Conservation (phyloP, 2,113 vertebrate species). For the Brachyhypopomus occidentalis region DNA sequence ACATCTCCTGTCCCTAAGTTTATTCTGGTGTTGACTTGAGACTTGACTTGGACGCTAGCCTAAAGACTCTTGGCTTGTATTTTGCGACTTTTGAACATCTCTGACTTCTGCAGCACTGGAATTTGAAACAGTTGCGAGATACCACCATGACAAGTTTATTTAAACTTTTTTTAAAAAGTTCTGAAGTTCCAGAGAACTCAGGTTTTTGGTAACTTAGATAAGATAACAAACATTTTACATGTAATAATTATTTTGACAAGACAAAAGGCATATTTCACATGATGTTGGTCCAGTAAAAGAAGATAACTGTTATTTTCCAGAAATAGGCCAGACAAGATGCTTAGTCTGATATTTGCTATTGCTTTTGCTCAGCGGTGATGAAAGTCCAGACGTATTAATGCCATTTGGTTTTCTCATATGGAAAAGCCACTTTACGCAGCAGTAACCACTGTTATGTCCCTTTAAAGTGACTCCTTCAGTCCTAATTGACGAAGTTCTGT, state of each 20-base stretch:
- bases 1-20: too few species aligned
- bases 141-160: background rate
- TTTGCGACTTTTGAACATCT: too few species aligned
- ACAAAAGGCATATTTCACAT: background rate
- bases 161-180: background rate
- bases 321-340: background rate
- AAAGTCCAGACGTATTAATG: slow-evolving; percentile 10
- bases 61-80: too few species aligned
- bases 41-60: too few species aligned
- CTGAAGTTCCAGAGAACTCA: background rate
- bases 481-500: slow-evolving; percentile 38
- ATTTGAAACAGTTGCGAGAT: background rate
- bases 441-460: slow-evolving; percentile 8
- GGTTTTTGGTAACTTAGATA: background rate
- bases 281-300: background rate
- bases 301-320: background rate
- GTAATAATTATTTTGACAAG: background rate
- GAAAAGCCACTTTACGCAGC: slow-evolving; percentile 41
- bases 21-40: too few species aligned
- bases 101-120: background rate
- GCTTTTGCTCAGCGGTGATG: slow-evolving; percentile 30
- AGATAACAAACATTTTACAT: background rate
- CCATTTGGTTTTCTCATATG: slow-evolving; percentile 36
- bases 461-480: slow-evolving; percentile 26
- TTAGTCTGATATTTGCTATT: slow-evolving; percentile 7